A percentile compares a stretch with the other conserved stretches of the same genome.
These are phyloP conservation scores for Numenius arquata DNA, from an alignment of 2,113 vertebrate species.

Conservation along the genomic window DNA sequence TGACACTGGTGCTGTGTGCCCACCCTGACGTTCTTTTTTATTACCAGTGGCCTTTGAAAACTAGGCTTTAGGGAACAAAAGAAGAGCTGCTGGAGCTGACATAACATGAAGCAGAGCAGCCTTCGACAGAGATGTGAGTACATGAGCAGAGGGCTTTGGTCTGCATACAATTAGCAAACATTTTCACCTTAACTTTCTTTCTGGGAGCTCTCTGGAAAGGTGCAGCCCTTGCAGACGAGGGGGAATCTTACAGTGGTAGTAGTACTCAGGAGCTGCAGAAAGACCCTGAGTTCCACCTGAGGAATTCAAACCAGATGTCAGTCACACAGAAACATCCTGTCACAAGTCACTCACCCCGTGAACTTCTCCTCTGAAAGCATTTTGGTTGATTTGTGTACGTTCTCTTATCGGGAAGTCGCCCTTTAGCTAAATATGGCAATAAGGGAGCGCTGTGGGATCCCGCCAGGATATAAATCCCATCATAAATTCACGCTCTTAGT, in stretches of 20 bases:
- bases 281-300: not conserved
- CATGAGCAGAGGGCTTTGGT: not conserved
- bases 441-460: not conserved
- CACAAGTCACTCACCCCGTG: not conserved
- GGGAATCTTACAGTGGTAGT: too few relatives aligned
- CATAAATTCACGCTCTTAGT: not conserved
- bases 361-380: not conserved
- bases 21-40: not conserved
- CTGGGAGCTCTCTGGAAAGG: not conserved
- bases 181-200: not conserved
- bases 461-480: not conserved
- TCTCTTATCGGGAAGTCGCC: not conserved
- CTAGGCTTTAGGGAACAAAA: not conserved
- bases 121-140: not conserved
- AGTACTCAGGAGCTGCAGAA: not conserved
- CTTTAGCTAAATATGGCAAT: not conserved
- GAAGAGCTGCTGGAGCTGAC: not conserved
- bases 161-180: not conserved
- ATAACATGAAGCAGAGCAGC: not conserved
- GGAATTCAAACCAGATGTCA: not conserved
- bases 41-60: not conserved
- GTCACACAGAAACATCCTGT: not conserved
- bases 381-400: not conserved
- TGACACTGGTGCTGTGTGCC: not conserved
- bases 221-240: not conserved